Base-by-base conservation (phyloP, 2,888 invertebrate species). In the Tubulanus polymorphus region DNA sequence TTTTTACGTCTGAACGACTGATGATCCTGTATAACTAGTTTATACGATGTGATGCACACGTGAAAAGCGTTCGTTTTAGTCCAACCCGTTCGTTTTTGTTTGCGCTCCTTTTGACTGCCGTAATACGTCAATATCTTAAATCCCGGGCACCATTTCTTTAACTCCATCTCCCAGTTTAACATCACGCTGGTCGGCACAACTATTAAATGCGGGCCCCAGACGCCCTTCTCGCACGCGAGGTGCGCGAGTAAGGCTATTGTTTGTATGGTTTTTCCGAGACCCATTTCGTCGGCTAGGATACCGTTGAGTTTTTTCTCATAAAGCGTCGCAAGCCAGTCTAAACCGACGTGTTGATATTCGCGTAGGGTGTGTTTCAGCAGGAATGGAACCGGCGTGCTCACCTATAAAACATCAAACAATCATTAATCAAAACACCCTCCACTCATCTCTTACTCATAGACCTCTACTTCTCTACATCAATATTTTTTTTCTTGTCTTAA, bases 81-180 rank as follows among this genome's bases (percentile, higher is more conserved):
- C 99, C 99, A 99, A 41, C 99, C 84, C 80, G 74, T 76, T 67
- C 83, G 63, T 62, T 83, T 83, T 54, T 74, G 71, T 50, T 79
- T 79, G 32, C 99, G 84, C 79, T 99, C 99, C 78, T 96, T 96
- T 70, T 92, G 92, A 29, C 89, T 88, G 47, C 99, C 99, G 77
- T 95, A 99, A 79, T 99, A 99, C 1, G 97, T 97, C 65, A 99
- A 85, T 72, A 99, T 93, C 84, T 99, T 99, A 79, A 99, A 94
- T 51, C 92, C 93, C 0, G 99, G 99, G 80, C 96, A 97, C 99
- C 99, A 99, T 80, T 97, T 97, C 81, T 99, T 97, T 75, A 95
- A 91, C 81, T 99, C 99, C 92, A 97, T 93, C 83, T 99, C 99
- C 99, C 99, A 99, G 82, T 99, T 99, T 60, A 99, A 85, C 90